A percentile compares a stretch with the other conserved stretches of the same genome.
phyloP scores from a whole-genome alignment of 2,888 invertebrate species.

The Chrysodeixis includens region DNA sequence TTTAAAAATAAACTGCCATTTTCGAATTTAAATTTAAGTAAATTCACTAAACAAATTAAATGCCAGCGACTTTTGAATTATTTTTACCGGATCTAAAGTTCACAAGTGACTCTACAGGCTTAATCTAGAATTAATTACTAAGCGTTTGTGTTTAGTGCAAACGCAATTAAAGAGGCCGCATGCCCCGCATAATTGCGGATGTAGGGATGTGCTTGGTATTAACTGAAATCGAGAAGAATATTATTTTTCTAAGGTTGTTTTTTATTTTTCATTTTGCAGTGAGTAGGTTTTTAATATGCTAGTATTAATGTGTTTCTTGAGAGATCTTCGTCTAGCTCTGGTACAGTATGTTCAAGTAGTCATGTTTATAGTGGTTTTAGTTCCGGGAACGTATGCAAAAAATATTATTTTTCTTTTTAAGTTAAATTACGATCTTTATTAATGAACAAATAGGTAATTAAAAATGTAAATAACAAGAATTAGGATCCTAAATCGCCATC shows the following conservation, averaged over 20 bases:
- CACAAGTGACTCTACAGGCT: slow-evolving; percentile 52
- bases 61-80: slow-evolving; percentile 27
- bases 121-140: slow-evolving; percentile 77
- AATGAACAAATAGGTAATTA: too few relatives aligned
- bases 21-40: slow-evolving; percentile 1
- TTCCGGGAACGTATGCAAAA: too few relatives aligned
- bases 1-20: not conserved
- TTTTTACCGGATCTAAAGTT: slow-evolving; percentile 42
- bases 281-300: too few relatives aligned
- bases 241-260: not conserved
- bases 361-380: too few relatives aligned
- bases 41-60: slow-evolving; percentile 21
- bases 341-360: too few relatives aligned
- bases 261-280: not conserved
- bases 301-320: too few relatives aligned
- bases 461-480: too few relatives aligned
- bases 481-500: too few relatives aligned
- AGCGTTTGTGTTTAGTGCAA: slow-evolving; percentile 74
- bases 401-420: too few relatives aligned
- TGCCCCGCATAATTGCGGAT: slow-evolving; percentile 67
- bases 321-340: too few relatives aligned
- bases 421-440: too few relatives aligned
- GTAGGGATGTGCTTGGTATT: slow-evolving; percentile 34
- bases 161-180: slow-evolving; percentile 72
- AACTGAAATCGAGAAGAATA: slow-evolving; percentile 14